phyloP scores from a whole-genome alignment of 2,113 vertebrate species.

The Hyla sarda region DNA sequence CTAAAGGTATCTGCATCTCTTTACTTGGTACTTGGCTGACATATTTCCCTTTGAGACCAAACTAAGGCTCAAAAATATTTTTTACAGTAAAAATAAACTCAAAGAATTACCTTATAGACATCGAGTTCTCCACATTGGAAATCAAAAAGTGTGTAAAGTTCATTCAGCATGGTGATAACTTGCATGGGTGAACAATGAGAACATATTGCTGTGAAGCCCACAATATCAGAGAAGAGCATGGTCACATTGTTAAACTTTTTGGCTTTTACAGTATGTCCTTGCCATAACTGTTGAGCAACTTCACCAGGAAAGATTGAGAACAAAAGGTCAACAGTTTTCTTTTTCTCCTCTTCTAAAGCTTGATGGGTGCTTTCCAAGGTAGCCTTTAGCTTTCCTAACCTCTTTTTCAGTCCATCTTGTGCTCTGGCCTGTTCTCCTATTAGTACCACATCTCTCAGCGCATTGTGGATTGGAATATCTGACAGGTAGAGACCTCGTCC shows the following conservation, averaged over 20 bases:
- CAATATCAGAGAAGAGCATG: conserved; percentile 97
- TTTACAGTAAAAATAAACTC: too few relatives aligned
- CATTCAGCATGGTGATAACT: conserved; percentile 97
- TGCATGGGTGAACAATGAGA: conserved; percentile 94
- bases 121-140: conserved; percentile 93
- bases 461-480: conserved; percentile 97
- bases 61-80: too few relatives aligned
- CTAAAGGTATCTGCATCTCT: too few relatives aligned
- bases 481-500: conserved; percentile 94
- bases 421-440: conserved; percentile 96
- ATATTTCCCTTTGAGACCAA: too few relatives aligned
- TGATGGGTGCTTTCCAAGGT: conserved; percentile 92
- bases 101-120: conserved; percentile 88
- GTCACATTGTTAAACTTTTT: conserved; percentile 94
- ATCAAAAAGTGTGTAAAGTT: conserved; percentile 95
- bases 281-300: conserved; percentile 96
- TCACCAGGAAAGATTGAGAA: conserved; percentile 94
- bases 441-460: conserved; percentile 91
- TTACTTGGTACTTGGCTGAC: too few relatives aligned
- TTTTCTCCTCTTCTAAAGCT: conserved; percentile 96
- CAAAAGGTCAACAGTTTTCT: conserved; percentile 93
- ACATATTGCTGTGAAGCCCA: conserved; percentile 97
- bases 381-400: conserved; percentile 93
- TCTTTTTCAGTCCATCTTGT: conserved; percentile 95
- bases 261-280: conserved; percentile 91